phyloP scores from a whole-genome alignment of 1,140 invertebrate genomes.

The Aradophagus sp. region DNA sequence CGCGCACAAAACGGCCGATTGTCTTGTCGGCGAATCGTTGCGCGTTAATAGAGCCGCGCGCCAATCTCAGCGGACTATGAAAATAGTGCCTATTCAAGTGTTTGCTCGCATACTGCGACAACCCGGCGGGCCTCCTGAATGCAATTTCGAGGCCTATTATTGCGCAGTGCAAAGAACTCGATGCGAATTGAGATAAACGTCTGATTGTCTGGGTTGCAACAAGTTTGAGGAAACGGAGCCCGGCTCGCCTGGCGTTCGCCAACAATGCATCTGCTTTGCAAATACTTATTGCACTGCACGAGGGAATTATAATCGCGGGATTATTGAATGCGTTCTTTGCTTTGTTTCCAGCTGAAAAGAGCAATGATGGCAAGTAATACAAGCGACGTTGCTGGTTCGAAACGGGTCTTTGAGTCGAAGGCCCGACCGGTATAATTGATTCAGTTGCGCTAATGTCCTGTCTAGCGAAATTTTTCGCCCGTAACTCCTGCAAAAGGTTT shows the following conservation, averaged over 20 bases:
- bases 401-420: too few species aligned
- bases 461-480: too few species aligned
- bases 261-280: constrained; percentile 15
- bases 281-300: constrained; percentile 4
- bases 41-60: constrained; percentile 4
- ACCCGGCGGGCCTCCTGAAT: constrained; percentile 18
- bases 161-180: constrained; percentile 22
- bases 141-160: constrained; percentile 20
- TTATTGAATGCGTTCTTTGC: not conserved
- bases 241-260: constrained; percentile 11
- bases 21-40: constrained; percentile 25
- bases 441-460: too few species aligned
- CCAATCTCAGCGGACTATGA: constrained; percentile 18
- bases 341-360: too few species aligned
- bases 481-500: not conserved
- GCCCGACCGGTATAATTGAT: too few species aligned
- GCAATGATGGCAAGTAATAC: too few species aligned
- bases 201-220: constrained; percentile 59
- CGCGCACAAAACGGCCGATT: constrained; percentile 34
- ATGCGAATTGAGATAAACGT: constrained; percentile 57
- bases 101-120: constrained; percentile 25
- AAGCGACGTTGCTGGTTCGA: too few species aligned
- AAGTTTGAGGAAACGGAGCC: constrained; percentile 28
- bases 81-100: constrained; percentile 38
- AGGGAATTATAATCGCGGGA: constrained; percentile 1